Evolutionary conservation across 2,797 vertebrate genomes (phyloP).

Genomic region (Thamnophis elegans): DNA sequence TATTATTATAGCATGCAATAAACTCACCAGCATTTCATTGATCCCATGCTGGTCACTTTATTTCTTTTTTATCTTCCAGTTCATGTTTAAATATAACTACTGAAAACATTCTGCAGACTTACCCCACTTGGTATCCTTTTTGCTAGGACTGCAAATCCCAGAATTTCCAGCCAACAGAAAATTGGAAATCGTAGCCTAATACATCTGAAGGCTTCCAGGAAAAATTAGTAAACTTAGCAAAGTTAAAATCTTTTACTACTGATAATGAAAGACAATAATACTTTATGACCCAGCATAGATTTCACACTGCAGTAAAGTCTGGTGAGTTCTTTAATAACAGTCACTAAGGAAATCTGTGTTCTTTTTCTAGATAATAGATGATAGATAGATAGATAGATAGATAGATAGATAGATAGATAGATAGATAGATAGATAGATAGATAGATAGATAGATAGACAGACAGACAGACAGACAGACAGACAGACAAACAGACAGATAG

Average conservation of each 20-base stretch:
- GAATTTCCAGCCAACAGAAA: neutral
- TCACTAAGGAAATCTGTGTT: neutral
- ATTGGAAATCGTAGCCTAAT: neutral
- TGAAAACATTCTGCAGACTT: neutral
- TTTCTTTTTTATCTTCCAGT: neutral
- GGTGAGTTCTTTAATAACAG: neutral
- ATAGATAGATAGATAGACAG: fast-evolving
- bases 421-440: too few relatives aligned
- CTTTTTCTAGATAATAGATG: neutral
- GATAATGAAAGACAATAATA: neutral
- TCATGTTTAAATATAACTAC: neutral
- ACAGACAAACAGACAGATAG: fast-evolving
- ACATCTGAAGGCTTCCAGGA: neutral
- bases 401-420: neutral
- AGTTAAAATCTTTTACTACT: neutral
- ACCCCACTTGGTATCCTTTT: neutral
- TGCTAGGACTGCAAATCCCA: neutral
- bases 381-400: neutral
- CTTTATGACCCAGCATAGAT: neutral
- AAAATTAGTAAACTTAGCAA: neutral
- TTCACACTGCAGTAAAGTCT: neutral
- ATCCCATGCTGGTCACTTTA: neutral
- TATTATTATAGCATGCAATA: neutral
- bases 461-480: fast-evolving
- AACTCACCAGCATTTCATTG: neutral